A percentile compares a stretch with the other conserved stretches of the same genome.
Evolutionary conservation across 2,888 invertebrate genomes (phyloP).

Genomic region (Bembecia ichneumoniformis): DNA sequence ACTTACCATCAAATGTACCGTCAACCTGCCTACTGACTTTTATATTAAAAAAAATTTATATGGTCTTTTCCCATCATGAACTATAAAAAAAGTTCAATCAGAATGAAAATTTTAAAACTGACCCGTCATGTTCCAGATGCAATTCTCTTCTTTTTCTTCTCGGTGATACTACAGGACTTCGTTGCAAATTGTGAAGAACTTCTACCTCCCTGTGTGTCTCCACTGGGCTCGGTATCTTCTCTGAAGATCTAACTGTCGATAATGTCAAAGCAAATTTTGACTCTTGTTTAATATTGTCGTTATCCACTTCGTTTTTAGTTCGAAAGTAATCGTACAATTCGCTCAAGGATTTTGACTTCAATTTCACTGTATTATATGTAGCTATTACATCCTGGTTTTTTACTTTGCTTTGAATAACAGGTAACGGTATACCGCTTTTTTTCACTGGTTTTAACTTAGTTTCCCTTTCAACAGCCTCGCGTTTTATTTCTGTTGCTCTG

Average conservation of each 20-base stretch:
- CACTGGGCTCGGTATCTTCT: slow-evolving; percentile 61
- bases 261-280: slow-evolving; percentile 49
- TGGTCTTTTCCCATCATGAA: no score
- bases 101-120: slow-evolving; percentile 16
- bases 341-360: slow-evolving; percentile 63
- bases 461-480: slow-evolving; percentile 37
- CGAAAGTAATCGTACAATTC: slow-evolving; percentile 65
- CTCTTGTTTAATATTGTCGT: slow-evolving; percentile 30
- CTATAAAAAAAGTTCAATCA: not conserved
- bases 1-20: no score
- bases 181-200: slow-evolving; percentile 77
- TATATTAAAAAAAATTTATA: no score
- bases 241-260: slow-evolving; percentile 45
- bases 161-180: slow-evolving; percentile 74
- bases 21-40: no score
- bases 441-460: slow-evolving; percentile 24
- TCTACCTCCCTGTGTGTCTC: slow-evolving; percentile 76
- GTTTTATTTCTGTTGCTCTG: slow-evolving; percentile 48
- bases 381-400: slow-evolving; percentile 24
- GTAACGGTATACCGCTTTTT: slow-evolving; percentile 58
- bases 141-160: slow-evolving; percentile 54
- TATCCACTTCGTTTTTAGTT: slow-evolving; percentile 39
- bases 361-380: slow-evolving; percentile 43
- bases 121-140: slow-evolving; percentile 59
- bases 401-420: slow-evolving; percentile 43